phyloP scores from a whole-genome alignment of 2,797 vertebrate genomes.

The Toxotes lorentzi region DNA sequence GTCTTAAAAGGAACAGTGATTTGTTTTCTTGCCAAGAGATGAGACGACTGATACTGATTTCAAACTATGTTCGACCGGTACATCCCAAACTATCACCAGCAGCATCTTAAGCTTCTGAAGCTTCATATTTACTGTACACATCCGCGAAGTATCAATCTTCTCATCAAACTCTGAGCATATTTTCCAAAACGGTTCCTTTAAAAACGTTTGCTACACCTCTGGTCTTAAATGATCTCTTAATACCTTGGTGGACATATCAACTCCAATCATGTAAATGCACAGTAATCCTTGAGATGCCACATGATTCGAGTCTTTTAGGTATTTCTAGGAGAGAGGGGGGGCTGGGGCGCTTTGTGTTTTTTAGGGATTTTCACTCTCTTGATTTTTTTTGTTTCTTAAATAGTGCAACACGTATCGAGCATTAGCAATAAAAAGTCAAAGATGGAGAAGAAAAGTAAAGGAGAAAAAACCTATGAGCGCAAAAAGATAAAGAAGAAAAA shows the following conservation, averaged over 20 bases:
- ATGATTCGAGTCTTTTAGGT: slow-evolving; percentile 24
- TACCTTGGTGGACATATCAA: slow-evolving; percentile 34
- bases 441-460: slow-evolving; percentile 66
- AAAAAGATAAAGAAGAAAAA: slow-evolving; percentile 61
- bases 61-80: not conserved
- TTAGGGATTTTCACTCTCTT: slow-evolving; percentile 33
- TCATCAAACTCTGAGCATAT: not conserved
- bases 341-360: slow-evolving; percentile 30
- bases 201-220: slow-evolving; percentile 45
- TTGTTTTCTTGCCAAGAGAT: slow-evolving; percentile 14
- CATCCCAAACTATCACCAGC: too few relatives aligned
- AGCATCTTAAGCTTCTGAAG: not conserved
- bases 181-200: slow-evolving; percentile 19
- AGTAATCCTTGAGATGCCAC: slow-evolving; percentile 59
- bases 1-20: slow-evolving; percentile 14
- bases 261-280: slow-evolving; percentile 48
- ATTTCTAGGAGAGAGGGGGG: slow-evolving; percentile 19
- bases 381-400: slow-evolving; percentile 56
- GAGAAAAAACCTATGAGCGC: slow-evolving; percentile 56
- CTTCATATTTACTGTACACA: not conserved
- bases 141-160: not conserved
- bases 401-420: slow-evolving; percentile 82
- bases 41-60: slow-evolving; percentile 5
- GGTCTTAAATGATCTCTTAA: slow-evolving; percentile 36
- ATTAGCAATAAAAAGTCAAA: slow-evolving; percentile 76